Evolutionary conservation across 2,113 vertebrate genomes (phyloP).

Genomic region (Microtus oregoni): DNA sequence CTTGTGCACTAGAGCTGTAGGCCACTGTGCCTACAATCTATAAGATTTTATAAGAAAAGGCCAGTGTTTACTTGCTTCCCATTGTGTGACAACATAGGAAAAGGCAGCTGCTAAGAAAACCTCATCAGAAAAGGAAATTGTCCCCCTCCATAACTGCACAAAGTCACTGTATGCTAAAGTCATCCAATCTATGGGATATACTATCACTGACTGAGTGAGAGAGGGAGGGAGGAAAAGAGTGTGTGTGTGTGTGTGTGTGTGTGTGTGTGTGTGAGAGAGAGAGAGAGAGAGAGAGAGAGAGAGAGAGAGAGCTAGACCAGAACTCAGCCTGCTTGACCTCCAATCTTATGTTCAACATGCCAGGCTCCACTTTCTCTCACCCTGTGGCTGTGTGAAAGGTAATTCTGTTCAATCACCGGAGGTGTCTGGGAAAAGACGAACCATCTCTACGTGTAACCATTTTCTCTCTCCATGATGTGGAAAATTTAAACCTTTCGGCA

Average conservation of each 20-base stretch:
- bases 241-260: too few species aligned
- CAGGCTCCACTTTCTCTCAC: neutral
- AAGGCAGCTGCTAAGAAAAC: neutral
- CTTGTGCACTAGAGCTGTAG: neutral
- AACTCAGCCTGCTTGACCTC: neutral
- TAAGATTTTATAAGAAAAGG: neutral
- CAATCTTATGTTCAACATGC: neutral
- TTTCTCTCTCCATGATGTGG: conserved; percentile 83
- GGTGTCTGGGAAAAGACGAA: conserved; percentile 70
- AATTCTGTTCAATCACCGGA: conserved; percentile 23
- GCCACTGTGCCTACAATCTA: neutral
- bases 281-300: neutral
- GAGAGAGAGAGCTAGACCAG: neutral
- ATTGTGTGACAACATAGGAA: neutral
- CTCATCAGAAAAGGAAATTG: neutral
- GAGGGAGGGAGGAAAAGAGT: neutral
- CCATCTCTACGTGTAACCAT: conserved; percentile 80
- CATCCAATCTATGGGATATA: neutral
- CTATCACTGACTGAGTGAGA: neutral
- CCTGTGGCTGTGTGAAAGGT: neutral
- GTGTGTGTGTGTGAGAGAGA: too few species aligned
- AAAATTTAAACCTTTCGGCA: conserved; percentile 87
- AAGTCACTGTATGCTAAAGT: neutral
- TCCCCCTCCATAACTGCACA: neutral
- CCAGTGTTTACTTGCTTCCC: neutral